Conservation (phyloP, 2,888 invertebrate genomes). For the Acronicta aceris region DNA sequence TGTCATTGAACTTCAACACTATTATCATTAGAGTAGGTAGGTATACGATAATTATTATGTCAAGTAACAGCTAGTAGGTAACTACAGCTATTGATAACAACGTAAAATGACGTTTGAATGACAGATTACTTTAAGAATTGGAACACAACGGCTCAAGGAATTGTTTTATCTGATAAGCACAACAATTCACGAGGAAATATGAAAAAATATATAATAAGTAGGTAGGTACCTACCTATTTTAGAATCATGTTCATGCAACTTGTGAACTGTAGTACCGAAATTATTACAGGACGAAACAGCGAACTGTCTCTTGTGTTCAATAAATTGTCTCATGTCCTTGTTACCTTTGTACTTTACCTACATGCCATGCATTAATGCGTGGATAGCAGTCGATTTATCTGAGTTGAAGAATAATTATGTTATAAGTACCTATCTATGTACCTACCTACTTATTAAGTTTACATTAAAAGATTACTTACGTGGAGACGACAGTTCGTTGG, state of each 20-base stretch:
- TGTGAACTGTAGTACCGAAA: constrained; percentile 1
- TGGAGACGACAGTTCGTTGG: too few relatives aligned
- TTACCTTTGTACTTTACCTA: too few relatives aligned
- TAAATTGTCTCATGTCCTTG: too few relatives aligned
- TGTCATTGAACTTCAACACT: constrained; percentile 49
- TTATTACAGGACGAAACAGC: too few relatives aligned
- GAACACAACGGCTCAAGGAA: constrained; percentile 47
- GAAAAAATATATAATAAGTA: too few relatives aligned
- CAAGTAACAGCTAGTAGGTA: background rate
- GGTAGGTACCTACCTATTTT: too few relatives aligned
- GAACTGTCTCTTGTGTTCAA: background rate
- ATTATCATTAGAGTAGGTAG: constrained; percentile 11
- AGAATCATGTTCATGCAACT: constrained; percentile 6
- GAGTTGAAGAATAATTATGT: too few relatives aligned
- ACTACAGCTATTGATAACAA: constrained; percentile 18
- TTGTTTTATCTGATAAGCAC: constrained; percentile 39
- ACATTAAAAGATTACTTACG: too few relatives aligned
- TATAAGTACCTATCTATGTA: too few relatives aligned
- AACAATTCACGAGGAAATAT: constrained; percentile 3
- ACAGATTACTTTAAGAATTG: constrained; percentile 38
- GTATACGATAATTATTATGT: constrained; percentile 35
- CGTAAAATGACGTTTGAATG: constrained; percentile 27
- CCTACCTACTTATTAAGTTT: too few relatives aligned
- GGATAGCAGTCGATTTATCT: too few relatives aligned
- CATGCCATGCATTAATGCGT: too few relatives aligned